phyloP scores from a whole-genome alignment of 2,888 invertebrate species.

The Tenthredo notha region DNA sequence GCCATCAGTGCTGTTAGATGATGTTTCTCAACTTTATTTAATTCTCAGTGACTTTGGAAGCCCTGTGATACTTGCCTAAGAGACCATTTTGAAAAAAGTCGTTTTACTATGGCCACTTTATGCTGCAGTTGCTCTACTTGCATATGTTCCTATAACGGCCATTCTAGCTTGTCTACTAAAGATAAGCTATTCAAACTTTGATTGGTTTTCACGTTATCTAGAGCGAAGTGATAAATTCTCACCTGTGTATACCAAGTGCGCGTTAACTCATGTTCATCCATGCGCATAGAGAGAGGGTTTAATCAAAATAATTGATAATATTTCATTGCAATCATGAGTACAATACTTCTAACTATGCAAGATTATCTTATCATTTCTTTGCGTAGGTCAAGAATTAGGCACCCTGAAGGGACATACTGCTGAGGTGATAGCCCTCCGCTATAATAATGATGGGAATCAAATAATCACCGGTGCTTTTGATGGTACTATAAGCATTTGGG shows the following conservation, averaged over 20 bases:
- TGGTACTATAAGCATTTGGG: slow-evolving; percentile 88
- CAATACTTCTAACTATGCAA: background rate
- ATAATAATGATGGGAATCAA: slow-evolving; percentile 84
- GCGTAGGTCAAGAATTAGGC: slow-evolving; percentile 82
- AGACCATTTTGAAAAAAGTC: background rate
- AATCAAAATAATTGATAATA: background rate
- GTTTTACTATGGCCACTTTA: background rate
- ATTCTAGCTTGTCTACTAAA: background rate
- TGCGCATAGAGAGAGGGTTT: background rate
- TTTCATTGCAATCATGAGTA: background rate
- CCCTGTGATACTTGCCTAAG: background rate
- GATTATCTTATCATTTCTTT: slow-evolving; percentile 44
- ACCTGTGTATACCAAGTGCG: background rate
- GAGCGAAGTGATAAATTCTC: background rate
- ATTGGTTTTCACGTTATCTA: background rate
- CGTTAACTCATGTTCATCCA: background rate
- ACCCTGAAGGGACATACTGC: slow-evolving; percentile 85
- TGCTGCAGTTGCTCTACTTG: background rate
- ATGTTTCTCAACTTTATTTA: background rate
- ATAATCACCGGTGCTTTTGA: slow-evolving; percentile 91
- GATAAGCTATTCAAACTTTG: background rate
- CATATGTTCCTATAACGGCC: background rate
- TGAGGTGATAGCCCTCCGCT: slow-evolving; percentile 88
- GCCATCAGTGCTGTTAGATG: background rate
- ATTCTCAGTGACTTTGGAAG: background rate